Evolutionary conservation across 2,797 vertebrate species (phyloP).

Genomic region (Selene dorsalis): DNA sequence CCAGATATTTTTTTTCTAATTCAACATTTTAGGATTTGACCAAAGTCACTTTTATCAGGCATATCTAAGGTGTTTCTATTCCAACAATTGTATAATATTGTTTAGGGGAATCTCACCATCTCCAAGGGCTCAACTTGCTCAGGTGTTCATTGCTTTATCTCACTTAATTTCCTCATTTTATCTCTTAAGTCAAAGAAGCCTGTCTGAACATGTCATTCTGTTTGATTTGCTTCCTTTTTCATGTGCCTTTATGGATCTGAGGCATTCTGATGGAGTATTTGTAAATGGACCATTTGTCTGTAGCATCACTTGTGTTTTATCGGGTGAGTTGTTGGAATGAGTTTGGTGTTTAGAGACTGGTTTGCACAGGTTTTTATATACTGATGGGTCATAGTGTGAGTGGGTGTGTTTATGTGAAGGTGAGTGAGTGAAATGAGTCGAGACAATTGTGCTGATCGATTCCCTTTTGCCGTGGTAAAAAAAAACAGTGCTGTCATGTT

Average conservation of each 20-base stretch:
- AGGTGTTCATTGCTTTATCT: conserved; percentile 41
- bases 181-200: conserved; percentile 32
- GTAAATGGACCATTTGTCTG: conserved; percentile 38
- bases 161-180: conserved; percentile 9
- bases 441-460: conserved; percentile 52
- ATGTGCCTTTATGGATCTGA: conserved; percentile 65
- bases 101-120: conserved; percentile 19
- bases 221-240: conserved; percentile 28
- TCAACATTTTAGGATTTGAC: conserved; percentile 9
- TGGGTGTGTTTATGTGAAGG: conserved; percentile 44
- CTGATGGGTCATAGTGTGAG: conserved; percentile 31
- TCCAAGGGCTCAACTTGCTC: conserved; percentile 39
- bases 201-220: conserved; percentile 23
- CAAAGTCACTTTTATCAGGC: not conserved
- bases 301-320: conserved; percentile 34
- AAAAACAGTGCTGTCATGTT: conserved; percentile 19
- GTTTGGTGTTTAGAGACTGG: conserved; percentile 51
- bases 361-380: conserved; percentile 74
- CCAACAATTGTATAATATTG: conserved; percentile 17
- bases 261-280: conserved; percentile 39
- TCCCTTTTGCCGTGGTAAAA: conserved; percentile 32
- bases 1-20: conserved; percentile 2
- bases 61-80: not conserved
- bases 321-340: conserved; percentile 41
- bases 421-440: conserved; percentile 41